Base-by-base conservation (phyloP, 2,797 vertebrate genomes). In the Scarus forsteni region DNA sequence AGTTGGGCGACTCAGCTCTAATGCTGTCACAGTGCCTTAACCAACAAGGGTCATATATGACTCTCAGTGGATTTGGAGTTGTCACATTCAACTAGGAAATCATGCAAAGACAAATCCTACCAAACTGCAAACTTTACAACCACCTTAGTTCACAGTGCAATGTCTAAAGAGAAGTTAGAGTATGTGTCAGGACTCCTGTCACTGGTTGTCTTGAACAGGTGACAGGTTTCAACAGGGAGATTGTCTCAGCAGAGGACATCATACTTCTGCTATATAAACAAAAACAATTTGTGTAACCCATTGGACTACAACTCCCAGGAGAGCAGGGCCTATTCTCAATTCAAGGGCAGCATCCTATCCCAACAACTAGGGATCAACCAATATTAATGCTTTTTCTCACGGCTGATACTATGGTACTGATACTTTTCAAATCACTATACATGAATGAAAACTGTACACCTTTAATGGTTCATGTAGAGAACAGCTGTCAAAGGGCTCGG, bases 1-100 rank as follows among this genome's bases (percentile, higher is more conserved):
- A 59, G 69, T 65, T 67, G 66, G 65, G 60, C 65, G 69, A 72
- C 49, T 75, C 58, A 18, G 69, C 66, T 74, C 70, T 13, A 63
- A 69, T 1, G 27, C 69, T 66, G 79, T 81, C 79, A 60, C 63
- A 61, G 46, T 7, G 39, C 63, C 62, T 85, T 70, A 81, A 63
- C 66, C 60, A 52, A 11, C 27, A 6, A 62, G 5, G 70, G 57
- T 78, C 60, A 48, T 60, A 60, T 67, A 45, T 16, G 67, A 80
- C 13, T 78, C 76, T 54, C 73, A 45, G 71, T 14, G 74, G 68
- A 40, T 70, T 78, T 46, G 42, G 8, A 70, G 76, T 54, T 43
- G 72, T 65, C 78, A 38, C 72, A 71, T 66, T 59, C 64, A 71
- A 66, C 79, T 13, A 16, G 60, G 35, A 80, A 46, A 73, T 34